Percentiles rank a stretch among this genome's conserved stretches.
Evolutionary conservation across 2,113 vertebrate species (phyloP).

Genomic region (Gopherus flavomarginatus): DNA sequence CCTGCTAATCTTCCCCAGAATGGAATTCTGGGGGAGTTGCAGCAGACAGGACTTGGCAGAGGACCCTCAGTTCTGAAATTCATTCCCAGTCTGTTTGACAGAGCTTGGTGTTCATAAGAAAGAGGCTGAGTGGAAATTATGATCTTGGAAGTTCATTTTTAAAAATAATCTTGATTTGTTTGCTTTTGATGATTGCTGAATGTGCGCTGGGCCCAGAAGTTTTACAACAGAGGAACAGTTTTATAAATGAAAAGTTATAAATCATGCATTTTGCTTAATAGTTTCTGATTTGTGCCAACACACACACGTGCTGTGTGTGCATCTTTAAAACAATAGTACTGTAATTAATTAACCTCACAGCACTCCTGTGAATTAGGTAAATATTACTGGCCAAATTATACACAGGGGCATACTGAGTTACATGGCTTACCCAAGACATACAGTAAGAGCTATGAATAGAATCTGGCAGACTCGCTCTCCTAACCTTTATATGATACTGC

Average conservation of each 20-base stretch:
- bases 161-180: not conserved
- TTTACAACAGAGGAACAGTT: not conserved
- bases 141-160: not conserved
- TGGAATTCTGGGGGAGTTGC: not conserved
- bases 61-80: not conserved
- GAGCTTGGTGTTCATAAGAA: not conserved
- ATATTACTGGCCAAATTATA: not conserved
- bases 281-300: not conserved
- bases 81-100: not conserved
- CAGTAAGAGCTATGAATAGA: not conserved
- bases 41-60: not conserved
- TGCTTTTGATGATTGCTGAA: not conserved
- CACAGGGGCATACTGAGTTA: not conserved
- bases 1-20: not conserved
- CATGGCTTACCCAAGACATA: not conserved
- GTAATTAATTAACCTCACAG: not conserved
- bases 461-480: not conserved
- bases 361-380: not conserved
- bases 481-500: not conserved
- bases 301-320: not conserved
- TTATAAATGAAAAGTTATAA: not conserved
- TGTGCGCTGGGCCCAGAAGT: not conserved
- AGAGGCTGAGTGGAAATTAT: not conserved
- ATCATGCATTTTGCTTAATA: not conserved
- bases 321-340: not conserved